Evolutionary conservation across 2,797 vertebrate species (phyloP).

Genomic region (Sus cebifrons): DNA sequence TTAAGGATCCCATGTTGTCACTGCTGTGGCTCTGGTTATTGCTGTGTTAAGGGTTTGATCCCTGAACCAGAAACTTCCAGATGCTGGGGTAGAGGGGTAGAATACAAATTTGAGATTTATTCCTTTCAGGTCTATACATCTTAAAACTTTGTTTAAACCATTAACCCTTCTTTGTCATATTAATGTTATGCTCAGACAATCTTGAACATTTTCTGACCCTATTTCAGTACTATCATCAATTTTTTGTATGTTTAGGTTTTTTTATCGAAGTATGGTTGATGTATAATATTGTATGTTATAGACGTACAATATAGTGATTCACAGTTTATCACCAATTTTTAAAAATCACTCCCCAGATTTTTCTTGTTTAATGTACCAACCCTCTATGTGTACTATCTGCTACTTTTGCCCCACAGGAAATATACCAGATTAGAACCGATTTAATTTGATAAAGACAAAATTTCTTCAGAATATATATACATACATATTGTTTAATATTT

Average conservation of each 20-base stretch:
- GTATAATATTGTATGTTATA: neutral
- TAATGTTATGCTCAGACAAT: neutral
- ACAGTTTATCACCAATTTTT: neutral
- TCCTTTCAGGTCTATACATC: neutral
- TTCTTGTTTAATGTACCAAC: neutral
- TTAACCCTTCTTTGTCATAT: neutral
- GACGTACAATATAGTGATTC: neutral
- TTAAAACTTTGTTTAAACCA: conserved; percentile 47
- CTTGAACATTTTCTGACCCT: neutral
- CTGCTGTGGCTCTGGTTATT: too few species aligned
- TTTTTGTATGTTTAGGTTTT: neutral
- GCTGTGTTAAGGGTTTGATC: too few species aligned
- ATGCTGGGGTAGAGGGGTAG: neutral
- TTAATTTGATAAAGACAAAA: conserved; percentile 62
- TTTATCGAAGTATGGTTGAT: neutral
- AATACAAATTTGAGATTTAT: conserved; percentile 35
- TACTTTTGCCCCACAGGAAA: conserved; percentile 12
- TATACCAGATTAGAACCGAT: neutral
- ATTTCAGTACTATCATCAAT: neutral
- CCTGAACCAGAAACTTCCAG: too few species aligned
- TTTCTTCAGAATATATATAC: conserved; percentile 38
- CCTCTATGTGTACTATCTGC: neutral
- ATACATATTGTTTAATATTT: conserved; percentile 17
- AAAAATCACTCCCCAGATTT: neutral
- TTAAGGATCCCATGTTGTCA: too few species aligned